Percentiles rank a stretch among this genome's conserved stretches.
These are phyloP conservation scores for Halictus quadricinctus DNA, from an alignment of 2,888 invertebrate species.

Conservation along the genomic window DNA sequence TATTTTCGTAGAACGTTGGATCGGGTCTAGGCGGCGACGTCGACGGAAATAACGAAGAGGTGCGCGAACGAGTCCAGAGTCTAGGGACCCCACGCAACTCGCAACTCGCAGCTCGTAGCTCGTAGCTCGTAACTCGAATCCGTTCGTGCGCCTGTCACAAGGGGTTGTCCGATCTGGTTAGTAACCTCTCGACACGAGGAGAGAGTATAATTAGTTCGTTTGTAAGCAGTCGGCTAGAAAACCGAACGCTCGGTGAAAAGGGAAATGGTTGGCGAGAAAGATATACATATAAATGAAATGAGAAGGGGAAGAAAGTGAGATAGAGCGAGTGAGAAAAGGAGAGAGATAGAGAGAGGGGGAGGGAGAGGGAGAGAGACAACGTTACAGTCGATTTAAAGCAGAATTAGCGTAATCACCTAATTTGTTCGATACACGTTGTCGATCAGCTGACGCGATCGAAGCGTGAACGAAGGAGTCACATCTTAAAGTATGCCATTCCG, in stretches of 20 bases:
- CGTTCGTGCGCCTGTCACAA: constrained; percentile 41
- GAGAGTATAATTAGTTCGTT: constrained; percentile 61
- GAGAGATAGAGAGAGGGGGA: background rate
- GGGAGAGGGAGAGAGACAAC: background rate
- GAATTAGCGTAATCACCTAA: constrained; percentile 68
- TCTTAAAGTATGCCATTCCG: constrained; percentile 55
- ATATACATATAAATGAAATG: background rate
- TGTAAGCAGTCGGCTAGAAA: constrained; percentile 41
- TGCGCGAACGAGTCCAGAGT: background rate
- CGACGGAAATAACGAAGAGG: background rate
- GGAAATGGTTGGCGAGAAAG: background rate
- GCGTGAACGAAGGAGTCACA: constrained; percentile 56
- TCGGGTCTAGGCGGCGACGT: background rate
- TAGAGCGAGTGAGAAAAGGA: background rate
- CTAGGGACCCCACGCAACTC: constrained; percentile 18
- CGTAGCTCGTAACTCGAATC: constrained; percentile 13
- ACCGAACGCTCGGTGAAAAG: constrained; percentile 21
- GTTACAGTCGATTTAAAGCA: constrained; percentile 8
- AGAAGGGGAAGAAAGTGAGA: background rate
- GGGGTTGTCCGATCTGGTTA: constrained; percentile 62
- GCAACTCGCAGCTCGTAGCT: constrained; percentile 1
- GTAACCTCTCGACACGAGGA: constrained; percentile 64
- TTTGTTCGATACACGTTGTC: constrained; percentile 41
- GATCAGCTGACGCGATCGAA: constrained; percentile 58
- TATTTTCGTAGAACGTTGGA: background rate